Percentiles rank a stretch among this genome's conserved stretches.
Evolutionary conservation across 1,140 invertebrate genomes (phyloP).

Genomic region (Zaprionus davidi): DNA sequence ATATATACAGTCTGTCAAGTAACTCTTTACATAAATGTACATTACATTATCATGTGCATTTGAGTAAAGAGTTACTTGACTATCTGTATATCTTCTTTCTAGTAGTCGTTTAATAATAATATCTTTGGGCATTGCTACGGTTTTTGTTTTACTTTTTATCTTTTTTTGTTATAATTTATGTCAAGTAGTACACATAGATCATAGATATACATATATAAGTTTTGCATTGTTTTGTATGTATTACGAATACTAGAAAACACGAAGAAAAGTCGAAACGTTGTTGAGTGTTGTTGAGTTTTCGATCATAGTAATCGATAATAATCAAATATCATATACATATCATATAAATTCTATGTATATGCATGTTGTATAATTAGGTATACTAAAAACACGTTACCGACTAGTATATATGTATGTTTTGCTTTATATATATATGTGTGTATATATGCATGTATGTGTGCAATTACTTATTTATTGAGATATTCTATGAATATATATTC

Average conservation of each 20-base stretch:
- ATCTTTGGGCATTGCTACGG: conserved; percentile 77
- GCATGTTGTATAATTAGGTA: conserved; percentile 49
- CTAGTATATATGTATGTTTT: conserved; percentile 68
- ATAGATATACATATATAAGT: conserved; percentile 62
- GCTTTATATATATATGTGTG: conserved; percentile 46
- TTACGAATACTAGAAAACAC: conserved; percentile 47
- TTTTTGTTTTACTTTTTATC: neutral
- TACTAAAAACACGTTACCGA: conserved; percentile 54
- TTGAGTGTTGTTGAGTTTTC: conserved; percentile 37
- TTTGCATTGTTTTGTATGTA: conserved; percentile 25
- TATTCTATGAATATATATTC: conserved; percentile 75
- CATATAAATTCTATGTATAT: conserved; percentile 49
- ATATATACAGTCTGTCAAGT: conserved; percentile 19
- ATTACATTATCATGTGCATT: too few species aligned
- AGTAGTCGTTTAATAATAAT: conserved; percentile 71
- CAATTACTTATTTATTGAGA: conserved; percentile 72
- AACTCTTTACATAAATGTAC: too few species aligned
- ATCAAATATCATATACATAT: conserved; percentile 23
- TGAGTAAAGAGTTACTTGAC: too few species aligned
- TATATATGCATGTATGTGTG: conserved; percentile 33
- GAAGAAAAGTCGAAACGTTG: conserved; percentile 55
- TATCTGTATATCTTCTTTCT: conserved; percentile 13
- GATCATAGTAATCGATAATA: conserved; percentile 2
- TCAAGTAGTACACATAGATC: conserved; percentile 67
- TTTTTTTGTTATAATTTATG: conserved; percentile 30